Base-by-base conservation (phyloP, 2,888 invertebrate genomes). In the Heliconius sara region DNA sequence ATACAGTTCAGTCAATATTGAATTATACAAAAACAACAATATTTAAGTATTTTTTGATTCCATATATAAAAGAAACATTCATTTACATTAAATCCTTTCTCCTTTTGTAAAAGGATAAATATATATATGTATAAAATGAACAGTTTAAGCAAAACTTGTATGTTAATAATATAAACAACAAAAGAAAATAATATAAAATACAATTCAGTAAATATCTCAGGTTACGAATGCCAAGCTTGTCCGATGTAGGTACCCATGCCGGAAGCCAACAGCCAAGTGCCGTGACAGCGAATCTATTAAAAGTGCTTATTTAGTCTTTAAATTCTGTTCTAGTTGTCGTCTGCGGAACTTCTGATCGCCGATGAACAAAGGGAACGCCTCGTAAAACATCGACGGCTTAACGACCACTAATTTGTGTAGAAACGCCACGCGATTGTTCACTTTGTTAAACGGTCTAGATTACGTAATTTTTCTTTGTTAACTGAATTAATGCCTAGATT, bases 371-470 rank as follows among this genome's bases (percentile, higher is more conserved):
- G 80, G 78, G 65, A 78, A 77, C 77, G 81, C 57, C 79, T 76
- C 82, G 77, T 83, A 79, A 80, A 82, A 79, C 78, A 78, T 79
- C 79, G 78, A 80, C 83, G 80, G 79, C 79, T 82, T 83, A 81
- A 84, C 77, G 80, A 81, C 76, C 80, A 80, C 81, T 82, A 82
- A 70, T 81, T 81, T 79, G 65, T 79, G 71, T 75, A 39, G 39
- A 66, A 63, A 80, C 75, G 67, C 68, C 78, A 72, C 60, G 71
- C 70, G 75, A 80, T 68, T 79, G 72, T 80, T 79, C 76, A 76
- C 79, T 80, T 80, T 77, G 79, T 77, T 67, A 76, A 65, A 34
- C 73, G 63, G 67, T 76, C 74, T 63, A 68, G 72, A 73, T 75
- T 77, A 79, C 73, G 73, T 67, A 77, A 81, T 63, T 78, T 81